Evolutionary conservation across 2,113 vertebrate genomes (phyloP), one percentile per base, ranked within the genome.

Genomic region (Fulica atra): DNA sequence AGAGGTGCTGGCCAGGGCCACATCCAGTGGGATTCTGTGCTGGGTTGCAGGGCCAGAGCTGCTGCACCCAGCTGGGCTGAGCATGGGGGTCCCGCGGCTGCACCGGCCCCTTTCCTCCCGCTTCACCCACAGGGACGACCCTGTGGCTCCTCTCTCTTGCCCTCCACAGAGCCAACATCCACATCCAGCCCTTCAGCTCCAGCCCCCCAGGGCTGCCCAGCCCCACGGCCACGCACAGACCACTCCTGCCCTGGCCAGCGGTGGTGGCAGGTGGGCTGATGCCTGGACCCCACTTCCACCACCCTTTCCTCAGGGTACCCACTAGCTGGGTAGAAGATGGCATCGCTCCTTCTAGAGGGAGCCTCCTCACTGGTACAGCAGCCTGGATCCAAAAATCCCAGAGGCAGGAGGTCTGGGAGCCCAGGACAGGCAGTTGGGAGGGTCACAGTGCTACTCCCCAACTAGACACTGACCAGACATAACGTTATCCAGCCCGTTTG

Each of bases 261-360:
- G 7, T 1, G 54, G 17, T 1, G n/a, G 36, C 66, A 11, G 73
- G 25, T 0, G 42, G 68, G 2, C 6, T 2, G 26, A 35, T 13
- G 13, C 35, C 70, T 1, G 4, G 2, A 33, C n/a, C 29, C 11
- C 57, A 14, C 6, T 10, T 36, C 66, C 33, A 8, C 7, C 1
- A 0, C 4, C 17, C 50, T n/a, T 7, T 17, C 16, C 33, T 56
- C 5, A 0, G 24, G 48, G 54, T 28, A 3, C 2, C 60, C 26
- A 0, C 29, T 8, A 16, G 29, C 76, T 24, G 42, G 51, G 63
- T 11, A 9, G 44, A 5, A 48, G 65, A 9, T 23, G 69, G 60
- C 66, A 51, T 33, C 61, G 1, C 26, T 42, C 16, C 61, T 50
- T 25, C 33, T 66, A 16, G 44, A 53, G 24, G 36, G 38, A 78